Base-by-base conservation (phyloP, 2,797 vertebrate genomes). In the Neostethus bicornis region DNA sequence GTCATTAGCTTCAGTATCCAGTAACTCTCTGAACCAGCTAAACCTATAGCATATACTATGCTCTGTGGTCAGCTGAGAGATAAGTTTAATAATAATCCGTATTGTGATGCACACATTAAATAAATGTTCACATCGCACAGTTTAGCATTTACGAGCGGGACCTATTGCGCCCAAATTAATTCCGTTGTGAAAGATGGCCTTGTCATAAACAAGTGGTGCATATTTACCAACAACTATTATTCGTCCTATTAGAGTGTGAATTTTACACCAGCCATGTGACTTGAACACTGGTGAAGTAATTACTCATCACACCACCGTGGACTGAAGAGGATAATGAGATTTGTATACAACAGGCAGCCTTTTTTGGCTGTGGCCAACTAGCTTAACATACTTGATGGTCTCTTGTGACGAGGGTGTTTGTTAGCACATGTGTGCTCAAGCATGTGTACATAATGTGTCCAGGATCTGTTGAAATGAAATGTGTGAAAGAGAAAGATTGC, bases 291-390 rank as follows among this genome's bases (percentile, higher is more conserved):
- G 52, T 62, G 72, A 75, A 76, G 73, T 85, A 89, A 91, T 91
- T 89, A 89, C 81, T 84, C 84, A 82, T 73, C 58, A 45, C 64
- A 56, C 77, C 76, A 59, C 60, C 49, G 46, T 78, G 73, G 80
- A 83, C 76, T 85, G 75, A 83, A 85, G 73, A 82, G 76, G 80
- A 89, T 88, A 87, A 89, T 89, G 82, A 65, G 85, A 77, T 84
- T 82, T 70, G 72, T 84, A 84, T 87, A 89, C 83, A 89, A 87
- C 87, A 85, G 77, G 74, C 70, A 48, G 73, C 80, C 78, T 86
- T 85, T n/a, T 85, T 86, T 88, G 80, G 81, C 83, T 83, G 73
- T 56, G 63, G 70, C 67, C 44, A 32, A 70, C 74, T 85, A 81
- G 65, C 77, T 85, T 73, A 66, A 70, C 53, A 45, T 79, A 59